Conservation (phyloP, 2,797 vertebrate species). For the Sebastes ruberrimus region DNA sequence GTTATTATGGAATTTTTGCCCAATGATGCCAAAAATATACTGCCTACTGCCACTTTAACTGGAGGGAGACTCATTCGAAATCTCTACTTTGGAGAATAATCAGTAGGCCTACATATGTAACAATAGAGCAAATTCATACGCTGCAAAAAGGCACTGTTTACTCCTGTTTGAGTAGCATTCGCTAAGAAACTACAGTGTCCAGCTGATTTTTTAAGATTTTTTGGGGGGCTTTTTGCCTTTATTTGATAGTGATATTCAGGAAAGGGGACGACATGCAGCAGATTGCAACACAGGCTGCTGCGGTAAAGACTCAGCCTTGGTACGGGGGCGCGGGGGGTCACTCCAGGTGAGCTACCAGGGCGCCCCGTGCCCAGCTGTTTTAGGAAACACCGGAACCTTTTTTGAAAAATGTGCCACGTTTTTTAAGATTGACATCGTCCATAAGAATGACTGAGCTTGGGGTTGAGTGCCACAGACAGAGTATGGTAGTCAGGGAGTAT, state of each 20-base stretch:
- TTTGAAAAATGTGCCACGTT: background rate
- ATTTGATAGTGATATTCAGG: too few species aligned
- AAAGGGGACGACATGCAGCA: too few species aligned
- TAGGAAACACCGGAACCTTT: background rate
- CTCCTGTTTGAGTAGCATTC: background rate
- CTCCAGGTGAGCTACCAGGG: too few species aligned
- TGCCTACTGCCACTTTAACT: fast-evolving
- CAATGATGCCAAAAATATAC: too few species aligned
- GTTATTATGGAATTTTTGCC: too few species aligned
- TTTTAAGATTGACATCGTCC: background rate
- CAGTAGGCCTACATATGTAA: too few species aligned
- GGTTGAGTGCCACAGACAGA: background rate
- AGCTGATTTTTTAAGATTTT: too few species aligned
- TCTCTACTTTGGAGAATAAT: background rate
- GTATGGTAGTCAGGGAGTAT: background rate
- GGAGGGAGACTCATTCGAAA: background rate
- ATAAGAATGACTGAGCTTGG: too few species aligned
- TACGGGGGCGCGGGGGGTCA: too few species aligned
- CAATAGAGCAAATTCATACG: background rate
- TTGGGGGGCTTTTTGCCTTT: too few species aligned
- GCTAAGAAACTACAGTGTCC: background rate
- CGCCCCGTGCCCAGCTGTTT: background rate
- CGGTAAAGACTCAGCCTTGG: too few species aligned
- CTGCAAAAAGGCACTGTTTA: background rate
- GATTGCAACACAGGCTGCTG: too few species aligned